A percentile compares a stretch with the other conserved stretches of the same genome.
Conservation (phyloP, 37 sponge, comb jelly and placozoan genomes). For the Diacarnus erythraeanus region DNA sequence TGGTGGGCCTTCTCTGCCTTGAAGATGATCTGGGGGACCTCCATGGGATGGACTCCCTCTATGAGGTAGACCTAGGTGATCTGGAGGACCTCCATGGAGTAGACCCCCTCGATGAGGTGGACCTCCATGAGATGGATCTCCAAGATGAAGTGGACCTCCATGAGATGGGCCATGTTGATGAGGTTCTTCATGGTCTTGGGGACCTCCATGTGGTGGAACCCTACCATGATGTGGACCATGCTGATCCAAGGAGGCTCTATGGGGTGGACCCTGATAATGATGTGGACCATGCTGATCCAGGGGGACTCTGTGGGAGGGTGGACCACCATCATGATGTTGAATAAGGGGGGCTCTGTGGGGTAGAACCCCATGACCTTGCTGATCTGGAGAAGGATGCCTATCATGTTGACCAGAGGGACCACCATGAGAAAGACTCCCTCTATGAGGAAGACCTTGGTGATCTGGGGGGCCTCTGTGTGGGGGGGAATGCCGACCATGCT, state of each 20-base stretch:
- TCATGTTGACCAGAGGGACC: slow-evolving; percentile 2
- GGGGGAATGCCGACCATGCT: neutral
- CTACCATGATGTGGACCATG: neutral
- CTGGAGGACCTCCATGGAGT: slow-evolving; percentile 1
- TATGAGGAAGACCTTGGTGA: neutral
- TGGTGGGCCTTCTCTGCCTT: neutral
- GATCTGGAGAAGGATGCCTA: slow-evolving; percentile 14
- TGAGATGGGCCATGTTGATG: neutral
- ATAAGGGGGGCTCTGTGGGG: neutral
- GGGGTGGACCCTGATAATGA: neutral
- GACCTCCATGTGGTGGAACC: neutral
- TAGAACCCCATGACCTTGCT: neutral
- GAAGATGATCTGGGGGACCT: slow-evolving; percentile 19
- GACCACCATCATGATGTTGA: neutral
- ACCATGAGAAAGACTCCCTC: neutral
- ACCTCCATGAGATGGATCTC: neutral
- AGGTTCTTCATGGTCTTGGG: neutral
- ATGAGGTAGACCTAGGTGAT: neutral
- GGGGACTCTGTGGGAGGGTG: neutral
- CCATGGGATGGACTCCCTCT: neutral
- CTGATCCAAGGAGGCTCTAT: neutral
- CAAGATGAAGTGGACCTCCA: neutral
- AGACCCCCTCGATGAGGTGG: slow-evolving; percentile 2
- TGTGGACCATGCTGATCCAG: slow-evolving; percentile 2
- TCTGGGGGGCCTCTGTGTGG: neutral